Evolutionary conservation across 2,113 vertebrate species (phyloP), one percentile per base, ranked within the genome.

Genomic region (Brachyhypopomus gauderio): DNA sequence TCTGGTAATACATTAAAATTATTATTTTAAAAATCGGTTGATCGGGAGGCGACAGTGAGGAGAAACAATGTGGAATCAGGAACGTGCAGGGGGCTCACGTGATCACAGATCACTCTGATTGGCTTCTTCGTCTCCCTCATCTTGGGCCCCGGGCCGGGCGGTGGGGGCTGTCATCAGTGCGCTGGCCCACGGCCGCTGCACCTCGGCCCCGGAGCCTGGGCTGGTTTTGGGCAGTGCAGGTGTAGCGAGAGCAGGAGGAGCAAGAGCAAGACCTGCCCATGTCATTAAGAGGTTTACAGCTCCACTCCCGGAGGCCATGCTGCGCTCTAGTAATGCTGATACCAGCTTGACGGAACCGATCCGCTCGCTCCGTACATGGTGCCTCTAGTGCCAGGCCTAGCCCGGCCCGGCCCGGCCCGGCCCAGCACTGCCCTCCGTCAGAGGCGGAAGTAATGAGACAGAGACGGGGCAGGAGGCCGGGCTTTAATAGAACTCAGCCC

Each of bases 401-500:
- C 64, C 66, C 66, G 72, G 80, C 76, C 59, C 38, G 27, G 23
- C 27, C 48, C 41, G n/a, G n/a, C 79, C 76, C 48, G 36, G 73
- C 64, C 66, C 66, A 66, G 80, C 76, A 66, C 38, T 48, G 23
- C 27, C 48, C 41, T 30, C 71, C 79, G 71, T 72, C 73, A 36
- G 48, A 86, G 74, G 85, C 84, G 89, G 86, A 90, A 90, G 87
- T 93, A 93, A 93, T 92, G 92, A 91, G 92, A 88, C 89, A 48
- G 88, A 91, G 85, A 90, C n/a, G 58, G 8, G 66, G 20, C 89
- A 85, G 90, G 89, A 90, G 89, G 88, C 58, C 88, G 78, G 92
- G 88, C 87, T 89, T 90, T 93, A 92, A 93, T 93, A 88, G 91
- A 89, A 87, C 91, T 91, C 90, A 89, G 89, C 89, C 86, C 70